Base-by-base conservation (phyloP, 1,140 invertebrate genomes). In the Nephila pilipes region DNA sequence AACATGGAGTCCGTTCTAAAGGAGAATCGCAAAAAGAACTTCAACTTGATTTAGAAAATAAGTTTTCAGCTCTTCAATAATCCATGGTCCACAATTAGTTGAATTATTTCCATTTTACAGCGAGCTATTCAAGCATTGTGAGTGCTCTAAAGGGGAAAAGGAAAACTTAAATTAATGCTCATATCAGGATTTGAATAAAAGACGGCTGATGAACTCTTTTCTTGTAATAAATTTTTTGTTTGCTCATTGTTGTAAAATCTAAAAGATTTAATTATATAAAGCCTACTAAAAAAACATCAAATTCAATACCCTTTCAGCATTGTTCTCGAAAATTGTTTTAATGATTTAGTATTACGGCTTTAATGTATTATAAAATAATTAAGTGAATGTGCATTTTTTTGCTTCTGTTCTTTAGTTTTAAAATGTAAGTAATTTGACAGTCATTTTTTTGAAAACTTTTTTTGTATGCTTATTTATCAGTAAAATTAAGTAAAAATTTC, bases 21-120 rank as follows among this genome's bases (percentile, higher is more conserved):
- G 94, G 87, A 65, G 92, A 92, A 18, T 81, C 80, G 8, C 63
- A 95, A 25, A 95, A 95, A 8, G 94, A 95, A 80, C 96, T 96
- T 38, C 96, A 96, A 89, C 95, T 97, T 10, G 96, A 95, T 20
- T 95, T 97, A 94, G 96, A 96, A 93, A 97, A 97, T 95, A 96
- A 96, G 94, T 96, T 96, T 65, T 96, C n/a, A n/a, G 96, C 96
- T 87, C 69, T 94, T 18, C 94, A 94, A 25, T 93, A 93, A 81
- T 69, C n/a, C 2, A 90, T 25, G 57, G 54, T 14, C 32, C 25
- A 58, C 46, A 55, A 18, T 55, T 55, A 89, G 25, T 29, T 25
- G n/a, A 89, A 38, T 88, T 69, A n/a, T 69, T 46, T 88, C 57
- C 22, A 69, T 88, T 46, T 46, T 63, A 20, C 29, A 22, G 65